phyloP scores from a whole-genome alignment of 37 sponge, comb jelly and placozoan species.

The Corticium candelabrum region DNA sequence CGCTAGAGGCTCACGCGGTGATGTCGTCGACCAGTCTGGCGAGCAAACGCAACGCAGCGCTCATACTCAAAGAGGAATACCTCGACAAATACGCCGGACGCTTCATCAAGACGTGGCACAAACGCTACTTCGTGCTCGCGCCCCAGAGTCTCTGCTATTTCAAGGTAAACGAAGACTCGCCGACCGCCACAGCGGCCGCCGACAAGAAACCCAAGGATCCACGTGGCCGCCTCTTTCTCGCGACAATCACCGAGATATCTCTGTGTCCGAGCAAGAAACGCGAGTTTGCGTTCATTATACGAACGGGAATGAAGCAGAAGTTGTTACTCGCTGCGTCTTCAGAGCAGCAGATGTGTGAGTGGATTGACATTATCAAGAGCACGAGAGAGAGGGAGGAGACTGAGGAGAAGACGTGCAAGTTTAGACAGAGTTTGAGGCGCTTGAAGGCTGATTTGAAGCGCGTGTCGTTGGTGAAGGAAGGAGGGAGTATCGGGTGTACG shows the following conservation, averaged over 20 bases:
- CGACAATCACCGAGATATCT: not conserved
- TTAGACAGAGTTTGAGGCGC: constrained; percentile 36
- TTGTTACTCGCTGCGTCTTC: constrained; percentile 36
- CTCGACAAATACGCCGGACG: constrained; percentile 53
- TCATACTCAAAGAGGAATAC: constrained; percentile 56
- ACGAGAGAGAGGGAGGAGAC: constrained; percentile 42
- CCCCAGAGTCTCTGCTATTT: constrained; percentile 54
- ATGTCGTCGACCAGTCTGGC: too few species aligned
- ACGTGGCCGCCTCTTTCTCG: not conserved
- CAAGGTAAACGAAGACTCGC: constrained; percentile 19
- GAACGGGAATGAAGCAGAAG: constrained; percentile 33
- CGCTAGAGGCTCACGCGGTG: too few species aligned
- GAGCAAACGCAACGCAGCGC: not conserved
- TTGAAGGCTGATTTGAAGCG: constrained; percentile 47
- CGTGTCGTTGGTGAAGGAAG: constrained; percentile 55
- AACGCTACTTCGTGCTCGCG: constrained; percentile 56
- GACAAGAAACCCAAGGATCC: not conserved
- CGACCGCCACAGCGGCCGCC: not conserved
- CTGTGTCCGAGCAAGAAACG: constrained; percentile 31
- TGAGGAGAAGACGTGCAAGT: constrained; percentile 44
- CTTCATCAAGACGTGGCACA: constrained; percentile 52
- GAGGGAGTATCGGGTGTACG: constrained; percentile 61
- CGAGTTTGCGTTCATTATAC: constrained; percentile 39
- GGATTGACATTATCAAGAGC: constrained; percentile 30
- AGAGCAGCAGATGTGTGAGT: constrained; percentile 28